Evolutionary conservation across 1,140 invertebrate genomes (phyloP).

Genomic region (Sycobia sp.): DNA sequence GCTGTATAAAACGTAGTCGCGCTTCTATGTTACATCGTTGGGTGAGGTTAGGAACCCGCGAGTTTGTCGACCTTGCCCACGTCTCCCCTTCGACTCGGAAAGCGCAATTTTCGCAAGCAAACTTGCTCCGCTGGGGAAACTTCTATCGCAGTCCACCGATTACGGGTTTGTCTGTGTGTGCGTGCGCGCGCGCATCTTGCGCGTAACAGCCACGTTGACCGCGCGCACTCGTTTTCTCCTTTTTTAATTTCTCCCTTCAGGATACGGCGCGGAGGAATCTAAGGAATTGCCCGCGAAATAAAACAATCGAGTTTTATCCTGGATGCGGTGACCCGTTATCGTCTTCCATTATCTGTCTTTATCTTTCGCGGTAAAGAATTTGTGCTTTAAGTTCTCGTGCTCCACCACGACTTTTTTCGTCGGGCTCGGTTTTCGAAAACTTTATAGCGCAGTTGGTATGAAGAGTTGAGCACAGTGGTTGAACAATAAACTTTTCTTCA

Average conservation of each 20-base stretch:
- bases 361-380: too few relatives aligned
- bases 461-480: too few relatives aligned
- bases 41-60: constrained; percentile 43
- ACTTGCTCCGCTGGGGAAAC: not conserved
- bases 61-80: constrained; percentile 43
- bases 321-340: not conserved
- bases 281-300: not conserved
- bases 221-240: not conserved
- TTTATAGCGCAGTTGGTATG: too few relatives aligned
- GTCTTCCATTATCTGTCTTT: too few relatives aligned
- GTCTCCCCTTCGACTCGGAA: not conserved
- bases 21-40: constrained; percentile 46
- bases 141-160: constrained; percentile 16
- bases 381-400: too few relatives aligned
- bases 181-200: not conserved
- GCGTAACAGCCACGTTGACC: too few relatives aligned
- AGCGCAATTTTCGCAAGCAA: constrained; percentile 10
- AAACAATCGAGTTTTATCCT: constrained; percentile 21
- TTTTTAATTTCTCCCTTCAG: constrained; percentile 4
- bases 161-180: constrained; percentile 21
- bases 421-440: too few relatives aligned
- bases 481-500: too few relatives aligned
- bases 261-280: not conserved
- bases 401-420: too few relatives aligned
- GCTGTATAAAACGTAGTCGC: too few relatives aligned